A percentile compares a stretch with the other conserved stretches of the same genome.
These are phyloP conservation scores for Anneissia japonica DNA, from an alignment of 35 echinoderm and acorn worm genomes.

Conservation along the genomic window DNA sequence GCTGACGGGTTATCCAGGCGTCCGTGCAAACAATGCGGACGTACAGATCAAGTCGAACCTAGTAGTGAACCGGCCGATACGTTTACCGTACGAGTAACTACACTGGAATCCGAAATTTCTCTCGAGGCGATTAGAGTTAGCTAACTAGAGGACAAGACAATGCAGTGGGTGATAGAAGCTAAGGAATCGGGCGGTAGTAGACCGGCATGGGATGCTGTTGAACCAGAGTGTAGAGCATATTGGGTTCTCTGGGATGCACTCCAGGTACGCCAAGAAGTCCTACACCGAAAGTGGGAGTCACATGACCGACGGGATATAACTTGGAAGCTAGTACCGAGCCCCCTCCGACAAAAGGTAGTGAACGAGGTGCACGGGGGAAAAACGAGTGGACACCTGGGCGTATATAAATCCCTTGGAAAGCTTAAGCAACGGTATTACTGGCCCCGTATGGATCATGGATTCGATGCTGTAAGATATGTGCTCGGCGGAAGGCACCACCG, in stretches of 20 bases:
- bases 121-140: neutral
- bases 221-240: neutral
- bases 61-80: neutral
- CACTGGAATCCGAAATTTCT: neutral
- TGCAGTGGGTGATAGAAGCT: neutral
- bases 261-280: too few species aligned
- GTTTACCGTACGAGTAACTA: neutral
- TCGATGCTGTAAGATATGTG: neutral
- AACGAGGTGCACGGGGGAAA: neutral
- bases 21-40: constrained; percentile 30
- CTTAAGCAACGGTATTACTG: constrained; percentile 7
- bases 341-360: too few species aligned
- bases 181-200: neutral
- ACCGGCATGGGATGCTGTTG: neutral
- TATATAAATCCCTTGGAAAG: neutral
- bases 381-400: constrained; percentile 19
- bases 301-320: too few species aligned
- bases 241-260: too few species aligned
- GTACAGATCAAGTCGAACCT: neutral
- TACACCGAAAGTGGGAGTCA: too few species aligned
- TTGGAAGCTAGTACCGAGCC: too few species aligned
- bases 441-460: neutral
- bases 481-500: neutral
- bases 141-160: neutral
- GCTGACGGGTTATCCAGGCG: constrained; percentile 40